phyloP scores from a whole-genome alignment of 2,797 vertebrate species.

The Harpagifer antarcticus region DNA sequence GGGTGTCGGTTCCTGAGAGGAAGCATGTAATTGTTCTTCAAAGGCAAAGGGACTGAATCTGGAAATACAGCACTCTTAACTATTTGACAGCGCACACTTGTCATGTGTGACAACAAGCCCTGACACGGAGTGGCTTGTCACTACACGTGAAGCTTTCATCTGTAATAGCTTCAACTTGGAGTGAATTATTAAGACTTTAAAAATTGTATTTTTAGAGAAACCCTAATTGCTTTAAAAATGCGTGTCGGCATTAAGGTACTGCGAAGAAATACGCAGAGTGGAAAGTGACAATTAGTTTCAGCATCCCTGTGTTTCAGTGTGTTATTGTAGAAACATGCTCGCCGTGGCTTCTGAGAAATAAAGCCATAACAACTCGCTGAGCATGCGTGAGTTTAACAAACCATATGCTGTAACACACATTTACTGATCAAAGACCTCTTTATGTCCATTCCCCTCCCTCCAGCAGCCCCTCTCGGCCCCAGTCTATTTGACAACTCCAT shows the following conservation, averaged over 20 bases:
- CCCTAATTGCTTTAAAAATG: constrained; percentile 3
- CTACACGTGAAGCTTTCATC: constrained; percentile 45
- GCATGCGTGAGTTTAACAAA: constrained; percentile 19
- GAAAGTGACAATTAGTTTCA: constrained; percentile 15
- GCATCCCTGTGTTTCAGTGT: background rate
- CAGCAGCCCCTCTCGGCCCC: constrained; percentile 33
- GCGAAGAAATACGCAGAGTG: background rate
- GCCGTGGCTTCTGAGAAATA: background rate
- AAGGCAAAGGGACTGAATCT: constrained; percentile 44
- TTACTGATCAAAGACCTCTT: constrained; percentile 51
- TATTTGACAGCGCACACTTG: constrained; percentile 41
- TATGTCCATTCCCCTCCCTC: constrained; percentile 47
- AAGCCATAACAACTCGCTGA: constrained; percentile 12
- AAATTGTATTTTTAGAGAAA: constrained; percentile 28
- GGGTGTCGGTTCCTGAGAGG: constrained; percentile 43
- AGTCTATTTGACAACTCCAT: constrained; percentile 74
- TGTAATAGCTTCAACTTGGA: constrained; percentile 20
- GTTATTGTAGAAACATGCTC: background rate
- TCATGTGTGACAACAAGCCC: constrained; percentile 39
- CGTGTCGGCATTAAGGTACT: constrained; percentile 7
- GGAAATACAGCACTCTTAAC: constrained; percentile 15
- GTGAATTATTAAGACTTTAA: constrained; percentile 47
- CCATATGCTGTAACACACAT: background rate
- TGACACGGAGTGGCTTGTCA: constrained; percentile 32
- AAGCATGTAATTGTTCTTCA: constrained; percentile 62